These are phyloP conservation scores for Pterostichus madidus DNA, from an alignment of 2,888 invertebrate species.

Conservation along the genomic window DNA sequence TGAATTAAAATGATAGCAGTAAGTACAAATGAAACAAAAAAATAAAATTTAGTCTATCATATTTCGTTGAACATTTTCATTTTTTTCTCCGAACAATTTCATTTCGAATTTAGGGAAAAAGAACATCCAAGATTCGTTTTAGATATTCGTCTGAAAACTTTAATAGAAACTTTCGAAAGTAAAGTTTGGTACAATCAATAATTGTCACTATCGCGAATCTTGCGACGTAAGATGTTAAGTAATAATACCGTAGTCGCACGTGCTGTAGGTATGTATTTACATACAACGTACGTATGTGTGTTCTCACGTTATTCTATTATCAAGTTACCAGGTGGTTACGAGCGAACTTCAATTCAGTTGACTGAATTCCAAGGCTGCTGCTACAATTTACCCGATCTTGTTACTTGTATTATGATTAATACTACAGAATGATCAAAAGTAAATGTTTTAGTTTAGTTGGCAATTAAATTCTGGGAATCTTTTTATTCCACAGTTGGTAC, in stretches of 20 bases:
- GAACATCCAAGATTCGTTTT: not conserved
- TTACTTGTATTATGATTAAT: slow-evolving; percentile 7
- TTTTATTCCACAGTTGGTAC: no score
- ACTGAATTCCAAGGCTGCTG: slow-evolving; percentile 37
- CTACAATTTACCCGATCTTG: slow-evolving; percentile 8
- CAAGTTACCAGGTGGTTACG: slow-evolving; percentile 24
- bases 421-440: no score
- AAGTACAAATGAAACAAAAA: no score
- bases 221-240: not conserved
- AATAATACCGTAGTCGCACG: not conserved
- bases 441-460: no score
- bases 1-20: no score
- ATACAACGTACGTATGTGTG: not conserved
- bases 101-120: not conserved
- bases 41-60: no score
- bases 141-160: not conserved
- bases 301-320: slow-evolving; percentile 45
- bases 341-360: slow-evolving; percentile 30
- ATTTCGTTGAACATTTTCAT: no score
- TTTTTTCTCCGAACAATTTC: no score
- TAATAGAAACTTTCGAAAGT: not conserved
- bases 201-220: not conserved
- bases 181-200: slow-evolving; percentile 6
- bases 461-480: no score
- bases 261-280: not conserved